A percentile compares a stretch with the other conserved stretches of the same genome.
phyloP scores from a whole-genome alignment of 2,113 vertebrate species.

The Girardinichthys multiradiatus region DNA sequence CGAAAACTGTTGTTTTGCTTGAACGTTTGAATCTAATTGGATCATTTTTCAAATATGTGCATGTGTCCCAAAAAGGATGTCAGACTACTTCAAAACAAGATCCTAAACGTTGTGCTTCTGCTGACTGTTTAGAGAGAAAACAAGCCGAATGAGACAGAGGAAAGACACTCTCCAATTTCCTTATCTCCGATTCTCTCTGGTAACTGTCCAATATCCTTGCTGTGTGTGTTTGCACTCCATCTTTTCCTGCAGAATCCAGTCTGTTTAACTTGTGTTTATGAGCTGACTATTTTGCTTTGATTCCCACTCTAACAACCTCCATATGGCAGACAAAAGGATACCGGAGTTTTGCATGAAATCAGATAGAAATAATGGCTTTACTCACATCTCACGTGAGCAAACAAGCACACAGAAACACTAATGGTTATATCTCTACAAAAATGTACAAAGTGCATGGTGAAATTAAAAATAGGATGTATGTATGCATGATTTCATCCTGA shows the following conservation, averaged over 20 bases:
- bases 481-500: constrained; percentile 1
- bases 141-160: constrained; percentile 65
- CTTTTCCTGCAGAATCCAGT: constrained; percentile 48
- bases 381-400: constrained; percentile 2
- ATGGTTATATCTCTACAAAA: constrained; percentile 11
- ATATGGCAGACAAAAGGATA: constrained; percentile 56
- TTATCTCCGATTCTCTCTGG: constrained; percentile 75
- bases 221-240: constrained; percentile 8
- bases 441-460: constrained; percentile 1
- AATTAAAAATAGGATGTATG: constrained; percentile 5
- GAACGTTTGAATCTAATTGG: no score
- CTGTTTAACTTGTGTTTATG: constrained; percentile 61
- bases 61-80: constrained; percentile 46
- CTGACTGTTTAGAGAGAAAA: constrained; percentile 72
- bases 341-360: constrained; percentile 52
- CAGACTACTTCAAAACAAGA: constrained; percentile 63
- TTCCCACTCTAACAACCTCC: constrained; percentile 72
- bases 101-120: constrained; percentile 51
- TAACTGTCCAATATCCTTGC: constrained; percentile 72
- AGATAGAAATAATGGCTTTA: constrained; percentile 37
- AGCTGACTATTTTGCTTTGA: constrained; percentile 60
- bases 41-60: no score
- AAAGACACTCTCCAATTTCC: constrained; percentile 76
- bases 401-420: constrained; percentile 12
- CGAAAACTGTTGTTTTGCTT: no score